Evolutionary conservation across 1,140 invertebrate species (phyloP), one percentile per base, ranked within the genome.

Genomic region (Anastrepha ludens): DNA sequence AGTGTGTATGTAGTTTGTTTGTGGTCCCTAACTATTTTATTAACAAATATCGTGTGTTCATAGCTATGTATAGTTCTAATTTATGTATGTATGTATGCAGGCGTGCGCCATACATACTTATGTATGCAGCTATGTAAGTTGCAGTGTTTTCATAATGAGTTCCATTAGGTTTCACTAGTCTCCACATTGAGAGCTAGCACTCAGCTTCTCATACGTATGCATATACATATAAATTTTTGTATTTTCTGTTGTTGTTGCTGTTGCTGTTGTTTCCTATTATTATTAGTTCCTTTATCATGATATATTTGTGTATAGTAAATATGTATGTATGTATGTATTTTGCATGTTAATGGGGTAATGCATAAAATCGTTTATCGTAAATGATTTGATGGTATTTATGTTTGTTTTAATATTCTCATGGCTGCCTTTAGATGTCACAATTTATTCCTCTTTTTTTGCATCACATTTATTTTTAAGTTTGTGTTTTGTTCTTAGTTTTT

Each of bases 241-340:
- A 67, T 8, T 67, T 67, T 67, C 7, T 8, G 55, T 58, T 58
- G 7, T 58, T 58, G 13, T 58, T 58, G n/a, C n/a, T n/a, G 7
- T 58, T 8, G 13, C 13, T 58, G 0, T 58, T 58, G 7, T 58
- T 58, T 58, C 13, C 55, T 58, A 7, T 17, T 64, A 20, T 64
- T 13, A 7, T 20, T 17, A 67, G 3, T 29, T 67, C 4, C 29
- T 9, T 11, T 41, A 39, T 39, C 29, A 11, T 67, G 29, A 2
- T 67, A 67, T 2, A 2, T 62, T 44, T 86, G 5, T 44, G 41
- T 85, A 85, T n/a, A 86, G 9, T 60, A 64, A 3, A 59, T 64
- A 86, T 64, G 59, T 64, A 62, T 74, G 29, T 74, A 59, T 87
- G 44, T 85, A n/a, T 87, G 60, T 58, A 15, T 39, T 67, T 29